These are phyloP conservation scores for Hydraecia micacea DNA, from an alignment of 2,888 invertebrate species.

Conservation along the genomic window DNA sequence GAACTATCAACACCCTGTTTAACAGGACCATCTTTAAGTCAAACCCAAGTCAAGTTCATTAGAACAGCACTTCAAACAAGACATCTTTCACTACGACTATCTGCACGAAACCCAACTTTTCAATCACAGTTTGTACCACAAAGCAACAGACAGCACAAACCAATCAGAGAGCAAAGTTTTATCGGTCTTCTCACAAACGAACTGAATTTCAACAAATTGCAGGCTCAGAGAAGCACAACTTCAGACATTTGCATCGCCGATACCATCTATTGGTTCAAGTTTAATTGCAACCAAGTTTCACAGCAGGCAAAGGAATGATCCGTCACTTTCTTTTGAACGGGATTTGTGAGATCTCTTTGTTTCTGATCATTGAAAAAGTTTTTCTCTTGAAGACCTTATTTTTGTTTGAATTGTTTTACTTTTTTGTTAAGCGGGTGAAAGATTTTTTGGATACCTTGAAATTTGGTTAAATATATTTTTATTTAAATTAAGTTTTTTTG, in stretches of 20 bases:
- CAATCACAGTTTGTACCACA: slow-evolving; percentile 16
- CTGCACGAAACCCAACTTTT: slow-evolving; percentile 22
- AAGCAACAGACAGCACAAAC: slow-evolving; percentile 41
- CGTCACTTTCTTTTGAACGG: slow-evolving; percentile 38
- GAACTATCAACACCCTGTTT: neutral
- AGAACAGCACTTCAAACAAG: neutral
- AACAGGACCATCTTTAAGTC: neutral
- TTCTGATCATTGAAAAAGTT: slow-evolving; percentile 35
- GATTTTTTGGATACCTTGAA: too few species aligned
- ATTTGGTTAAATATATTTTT: neutral
- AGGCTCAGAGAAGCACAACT: slow-evolving; percentile 59
- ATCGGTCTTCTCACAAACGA: slow-evolving; percentile 51
- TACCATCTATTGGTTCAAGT: slow-evolving; percentile 57
- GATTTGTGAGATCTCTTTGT: slow-evolving; percentile 37
- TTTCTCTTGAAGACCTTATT: slow-evolving; percentile 1
- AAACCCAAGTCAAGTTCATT: neutral
- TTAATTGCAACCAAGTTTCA: slow-evolving; percentile 59
- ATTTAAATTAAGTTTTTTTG: neutral
- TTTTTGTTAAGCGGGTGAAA: neutral
- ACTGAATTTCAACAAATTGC: slow-evolving; percentile 62
- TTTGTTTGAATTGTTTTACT: slow-evolving; percentile 1
- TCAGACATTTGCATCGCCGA: slow-evolving; percentile 67
- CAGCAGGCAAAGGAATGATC: slow-evolving; percentile 37
- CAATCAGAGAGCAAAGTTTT: slow-evolving; percentile 60
- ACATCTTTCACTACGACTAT: neutral